These are phyloP conservation scores for Vireo griseus DNA, from an alignment of 2,797 vertebrate genomes.

Conservation along the genomic window DNA sequence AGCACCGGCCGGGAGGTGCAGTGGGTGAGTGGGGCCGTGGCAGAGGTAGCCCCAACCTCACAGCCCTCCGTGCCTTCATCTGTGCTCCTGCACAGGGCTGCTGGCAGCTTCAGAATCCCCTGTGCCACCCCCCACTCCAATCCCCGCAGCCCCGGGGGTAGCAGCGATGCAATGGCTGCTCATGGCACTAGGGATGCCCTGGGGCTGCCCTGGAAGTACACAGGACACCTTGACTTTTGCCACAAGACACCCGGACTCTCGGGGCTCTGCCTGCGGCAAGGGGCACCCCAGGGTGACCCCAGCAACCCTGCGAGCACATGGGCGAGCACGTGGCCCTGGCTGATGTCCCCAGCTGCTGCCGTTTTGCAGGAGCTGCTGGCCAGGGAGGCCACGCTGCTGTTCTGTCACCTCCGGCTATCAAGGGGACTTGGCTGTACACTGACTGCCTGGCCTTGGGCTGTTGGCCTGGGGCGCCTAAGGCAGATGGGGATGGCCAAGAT, in stretches of 20 bases:
- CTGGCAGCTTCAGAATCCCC: background rate
- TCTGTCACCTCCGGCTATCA: background rate
- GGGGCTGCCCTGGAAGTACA: background rate
- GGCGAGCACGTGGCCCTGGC: constrained; percentile 14
- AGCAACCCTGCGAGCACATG: background rate
- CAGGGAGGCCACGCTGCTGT: background rate
- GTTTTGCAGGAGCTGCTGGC: background rate
- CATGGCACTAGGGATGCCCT: fast-evolving
- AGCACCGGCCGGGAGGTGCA: background rate
- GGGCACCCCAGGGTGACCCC: constrained; percentile 52
- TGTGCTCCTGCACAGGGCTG: background rate
- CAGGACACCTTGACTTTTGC: constrained; percentile 39
- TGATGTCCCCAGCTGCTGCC: background rate
- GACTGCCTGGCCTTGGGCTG: background rate
- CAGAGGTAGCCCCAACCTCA: background rate
- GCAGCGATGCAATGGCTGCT: background rate
- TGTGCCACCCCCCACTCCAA: fast-evolving
- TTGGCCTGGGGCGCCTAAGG: background rate
- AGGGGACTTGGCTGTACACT: background rate
- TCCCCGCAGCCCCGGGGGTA: background rate
- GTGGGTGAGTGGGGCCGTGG: fast-evolving
- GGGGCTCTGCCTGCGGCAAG: background rate
- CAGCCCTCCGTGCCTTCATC: fast-evolving
- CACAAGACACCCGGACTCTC: background rate
- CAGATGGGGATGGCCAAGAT: background rate